Evolutionary conservation across 2,797 vertebrate genomes (phyloP).

Genomic region (Acanthiza pusilla): DNA sequence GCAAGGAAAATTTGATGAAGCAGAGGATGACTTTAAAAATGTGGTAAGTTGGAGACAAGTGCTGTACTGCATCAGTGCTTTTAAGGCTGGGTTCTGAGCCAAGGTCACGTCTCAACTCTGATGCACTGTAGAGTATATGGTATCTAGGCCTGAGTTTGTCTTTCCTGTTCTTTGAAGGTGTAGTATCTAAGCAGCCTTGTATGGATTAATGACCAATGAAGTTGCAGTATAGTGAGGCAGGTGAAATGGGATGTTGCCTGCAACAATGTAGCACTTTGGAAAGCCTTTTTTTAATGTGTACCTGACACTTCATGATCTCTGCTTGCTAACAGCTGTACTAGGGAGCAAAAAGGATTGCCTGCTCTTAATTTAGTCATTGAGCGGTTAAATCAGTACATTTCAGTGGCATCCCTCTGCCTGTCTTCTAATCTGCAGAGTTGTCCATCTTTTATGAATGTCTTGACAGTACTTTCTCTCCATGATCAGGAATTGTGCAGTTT

Average conservation of each 20-base stretch:
- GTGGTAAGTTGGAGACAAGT: conserved; percentile 80
- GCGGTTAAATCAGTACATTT: neutral
- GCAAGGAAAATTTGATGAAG: conserved; percentile 93
- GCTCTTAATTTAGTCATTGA: neutral
- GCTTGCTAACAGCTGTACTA: neutral
- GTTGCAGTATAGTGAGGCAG: neutral
- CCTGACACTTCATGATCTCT: neutral
- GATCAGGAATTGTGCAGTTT: neutral
- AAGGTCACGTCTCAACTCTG: neutral
- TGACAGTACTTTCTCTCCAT: neutral
- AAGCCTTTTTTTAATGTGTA: neutral
- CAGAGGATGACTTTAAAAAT: conserved; percentile 92
- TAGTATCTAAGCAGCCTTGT: neutral
- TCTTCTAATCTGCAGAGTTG: neutral
- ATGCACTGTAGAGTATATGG: neutral
- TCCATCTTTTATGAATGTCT: neutral
- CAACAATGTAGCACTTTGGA: neutral
- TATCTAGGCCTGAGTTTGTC: neutral
- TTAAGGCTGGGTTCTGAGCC: neutral
- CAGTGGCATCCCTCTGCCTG: neutral
- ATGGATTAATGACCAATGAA: neutral
- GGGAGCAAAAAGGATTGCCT: neutral
- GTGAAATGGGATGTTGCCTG: neutral
- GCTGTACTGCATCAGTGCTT: neutral
- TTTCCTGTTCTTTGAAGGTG: neutral